A percentile compares a stretch with the other conserved stretches of the same genome.
phyloP scores from a whole-genome alignment of 2,888 invertebrate genomes.

The Autographa pulchrina region DNA sequence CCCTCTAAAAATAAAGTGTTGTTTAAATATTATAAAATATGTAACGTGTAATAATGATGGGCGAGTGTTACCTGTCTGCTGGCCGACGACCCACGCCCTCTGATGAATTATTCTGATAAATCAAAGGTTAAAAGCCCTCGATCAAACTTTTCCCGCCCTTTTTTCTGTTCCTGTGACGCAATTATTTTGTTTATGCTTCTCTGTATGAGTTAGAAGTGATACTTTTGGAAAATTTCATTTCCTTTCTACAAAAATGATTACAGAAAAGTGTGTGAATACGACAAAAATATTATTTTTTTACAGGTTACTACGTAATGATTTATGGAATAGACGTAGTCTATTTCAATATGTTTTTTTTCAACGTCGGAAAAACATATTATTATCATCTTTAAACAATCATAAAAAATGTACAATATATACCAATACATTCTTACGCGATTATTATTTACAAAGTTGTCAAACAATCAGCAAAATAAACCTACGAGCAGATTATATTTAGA shows the following conservation, averaged over 20 bases:
- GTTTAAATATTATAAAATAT: not conserved
- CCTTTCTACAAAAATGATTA: not conserved
- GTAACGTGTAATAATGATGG: not conserved
- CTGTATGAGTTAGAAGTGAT: not conserved
- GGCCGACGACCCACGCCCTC: not conserved
- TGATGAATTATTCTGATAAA: conserved; percentile 4
- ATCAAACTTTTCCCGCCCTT: conserved; percentile 4
- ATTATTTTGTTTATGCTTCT: not conserved
- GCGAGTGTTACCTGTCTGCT: not conserved
- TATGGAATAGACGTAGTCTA: no score
- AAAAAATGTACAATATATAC: no score
- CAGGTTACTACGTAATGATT: no score
- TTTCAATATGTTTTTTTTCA: no score
- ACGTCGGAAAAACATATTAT: no score
- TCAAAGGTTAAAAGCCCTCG: conserved; percentile 1
- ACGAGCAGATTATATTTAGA: no score
- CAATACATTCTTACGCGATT: no score
- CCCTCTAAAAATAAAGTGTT: not conserved
- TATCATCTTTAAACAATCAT: no score
- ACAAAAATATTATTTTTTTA: no score
- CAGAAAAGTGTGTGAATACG: no score
- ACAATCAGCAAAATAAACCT: no score
- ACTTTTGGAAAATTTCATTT: not conserved
- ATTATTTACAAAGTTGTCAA: no score
- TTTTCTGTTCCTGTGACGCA: conserved; percentile 2